A percentile compares a stretch with the other conserved stretches of the same genome.
These are phyloP conservation scores for Himantopus leucocephalus DNA, from an alignment of 2,113 vertebrate species.

Conservation along the genomic window DNA sequence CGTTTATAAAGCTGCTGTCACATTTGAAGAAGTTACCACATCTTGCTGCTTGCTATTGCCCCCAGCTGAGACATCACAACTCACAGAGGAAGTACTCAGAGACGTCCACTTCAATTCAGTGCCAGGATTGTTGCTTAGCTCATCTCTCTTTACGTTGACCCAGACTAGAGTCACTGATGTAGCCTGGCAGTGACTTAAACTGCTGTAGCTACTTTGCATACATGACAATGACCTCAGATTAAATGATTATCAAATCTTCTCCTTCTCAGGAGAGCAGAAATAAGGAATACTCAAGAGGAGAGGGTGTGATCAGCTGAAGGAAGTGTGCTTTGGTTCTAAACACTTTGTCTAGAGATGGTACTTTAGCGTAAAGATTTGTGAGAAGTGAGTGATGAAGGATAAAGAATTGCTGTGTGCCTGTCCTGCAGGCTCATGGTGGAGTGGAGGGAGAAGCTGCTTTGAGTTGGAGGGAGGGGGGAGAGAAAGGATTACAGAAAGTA, in stretches of 20 bases:
- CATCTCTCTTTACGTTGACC: neutral
- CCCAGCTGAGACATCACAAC: neutral
- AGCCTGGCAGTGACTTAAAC: neutral
- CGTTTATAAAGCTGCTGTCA: neutral
- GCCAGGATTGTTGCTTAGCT: neutral
- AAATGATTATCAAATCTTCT: neutral
- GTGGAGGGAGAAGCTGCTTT: neutral
- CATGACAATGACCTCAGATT: neutral
- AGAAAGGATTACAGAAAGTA: neutral
- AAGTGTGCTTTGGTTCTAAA: neutral
- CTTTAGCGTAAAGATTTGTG: neutral
- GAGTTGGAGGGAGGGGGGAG: neutral
- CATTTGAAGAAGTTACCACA: neutral
- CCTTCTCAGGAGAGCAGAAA: neutral
- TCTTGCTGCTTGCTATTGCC: neutral
- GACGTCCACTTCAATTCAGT: neutral
- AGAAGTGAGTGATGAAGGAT: neutral
- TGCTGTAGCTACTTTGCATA: neutral
- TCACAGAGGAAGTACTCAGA: neutral
- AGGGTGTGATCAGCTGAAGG: neutral
- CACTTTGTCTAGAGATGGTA: neutral
- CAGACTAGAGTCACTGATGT: neutral
- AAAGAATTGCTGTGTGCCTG: neutral
- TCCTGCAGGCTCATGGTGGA: neutral
- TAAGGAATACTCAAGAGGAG: neutral